phyloP scores from a whole-genome alignment of 2,888 invertebrate genomes.

The Drosophila multiciliata region DNA sequence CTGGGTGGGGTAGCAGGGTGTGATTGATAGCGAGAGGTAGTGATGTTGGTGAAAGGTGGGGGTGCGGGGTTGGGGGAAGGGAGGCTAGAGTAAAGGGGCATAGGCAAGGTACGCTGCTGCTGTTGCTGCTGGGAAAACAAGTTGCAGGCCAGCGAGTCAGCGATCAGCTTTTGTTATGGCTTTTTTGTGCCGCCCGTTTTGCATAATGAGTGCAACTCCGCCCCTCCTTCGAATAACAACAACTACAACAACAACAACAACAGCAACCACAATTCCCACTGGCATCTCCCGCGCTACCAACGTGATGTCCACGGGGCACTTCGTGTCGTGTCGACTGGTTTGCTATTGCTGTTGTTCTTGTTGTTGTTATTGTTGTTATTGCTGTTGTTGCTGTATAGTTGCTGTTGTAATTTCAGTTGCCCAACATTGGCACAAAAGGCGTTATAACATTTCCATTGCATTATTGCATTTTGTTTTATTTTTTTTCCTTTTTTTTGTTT shows the following conservation, averaged over 20 bases:
- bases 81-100: neutral
- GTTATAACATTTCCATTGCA: slow-evolving; percentile 62
- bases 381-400: slow-evolving; percentile 37
- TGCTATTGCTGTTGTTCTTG: slow-evolving; percentile 36
- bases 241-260: slow-evolving; percentile 2
- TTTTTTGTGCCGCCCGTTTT: slow-evolving; percentile 56
- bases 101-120: neutral
- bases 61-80: neutral
- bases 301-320: slow-evolving; percentile 70
- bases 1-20: neutral
- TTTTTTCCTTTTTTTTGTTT: neutral
- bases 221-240: slow-evolving; percentile 27
- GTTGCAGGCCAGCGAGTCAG: slow-evolving; percentile 31
- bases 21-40: neutral
- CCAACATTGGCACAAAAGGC: slow-evolving; percentile 70
- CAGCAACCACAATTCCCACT: slow-evolving; percentile 39
- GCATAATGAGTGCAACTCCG: slow-evolving; percentile 71
- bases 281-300: slow-evolving; percentile 60
- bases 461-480: slow-evolving; percentile 27
- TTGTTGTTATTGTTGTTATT: slow-evolving; percentile 30
- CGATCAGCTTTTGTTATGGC: slow-evolving; percentile 33
- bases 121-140: slow-evolving; percentile 49
- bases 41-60: no score
- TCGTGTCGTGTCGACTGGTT: slow-evolving; percentile 52
- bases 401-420: slow-evolving; percentile 64